Base-by-base conservation (phyloP, 2,888 invertebrate genomes). In the Cosmopolites sordidus region DNA sequence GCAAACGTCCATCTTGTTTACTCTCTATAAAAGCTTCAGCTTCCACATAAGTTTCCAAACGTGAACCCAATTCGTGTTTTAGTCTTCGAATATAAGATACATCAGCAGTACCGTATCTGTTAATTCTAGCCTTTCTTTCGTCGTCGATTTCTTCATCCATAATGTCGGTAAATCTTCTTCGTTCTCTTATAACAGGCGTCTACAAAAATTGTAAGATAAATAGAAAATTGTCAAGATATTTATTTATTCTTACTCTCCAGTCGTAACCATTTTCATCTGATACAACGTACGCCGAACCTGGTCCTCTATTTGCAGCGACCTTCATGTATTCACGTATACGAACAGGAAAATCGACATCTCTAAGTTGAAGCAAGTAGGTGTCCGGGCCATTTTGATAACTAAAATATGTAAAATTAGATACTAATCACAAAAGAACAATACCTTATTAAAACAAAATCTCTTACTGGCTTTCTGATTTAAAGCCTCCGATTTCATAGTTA, bases 371-470 rank as follows among this genome's bases (percentile, higher is more conserved):
- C 5, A 98, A 78, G 73, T 97, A 95, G 1, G 97, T 96, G 72
- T 98, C 97, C 0, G 96, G 96, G 0, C 98, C 97, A 73, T 92
- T 89, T 77, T 96, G 94, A 76, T 96, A 96, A 69, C 93, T 92
- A 66, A 44, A 33, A 33, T 8, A 18, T 48, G 22, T 22, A 40
- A 22, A 6, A 39, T n/a, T 14, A 14, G 29, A 40, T 2, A 43
- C 27, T n/a, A n/a, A n/a, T n/a, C n/a, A n/a, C n/a, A n/a, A n/a
- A n/a, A n/a, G n/a, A n/a, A 43, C 15, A 6, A 38, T 48, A 3
- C n/a, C 9, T 11, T 27, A 42, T n/a, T n/a, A n/a, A n/a, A n/a
- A n/a, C n/a, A n/a, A 0, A 37, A 17, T 16, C 55, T 68, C 87
- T 82, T 69, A 91, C 90, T 91, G 91, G 80, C 91, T 92, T 72